Evolutionary conservation across 1,140 invertebrate genomes (phyloP), one percentile per base, ranked within the genome.

Genomic region (Zaprionus davidi): DNA sequence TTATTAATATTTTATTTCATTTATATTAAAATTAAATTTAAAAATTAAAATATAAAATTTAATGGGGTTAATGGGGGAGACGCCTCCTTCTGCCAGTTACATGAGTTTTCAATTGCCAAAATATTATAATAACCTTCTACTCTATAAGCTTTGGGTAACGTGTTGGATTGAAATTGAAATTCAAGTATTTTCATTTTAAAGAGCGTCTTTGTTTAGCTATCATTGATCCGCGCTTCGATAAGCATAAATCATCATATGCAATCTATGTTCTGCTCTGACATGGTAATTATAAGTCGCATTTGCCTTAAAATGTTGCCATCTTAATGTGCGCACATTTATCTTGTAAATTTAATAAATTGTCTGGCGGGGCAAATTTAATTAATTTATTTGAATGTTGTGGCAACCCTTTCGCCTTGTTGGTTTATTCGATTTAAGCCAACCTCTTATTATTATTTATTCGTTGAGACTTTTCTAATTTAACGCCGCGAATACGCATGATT

Each of bases 401-500:
- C 53, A 31, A 28, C 53, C 53, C 13, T 22, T 51, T 49, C n/a
- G 24, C 22, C 53, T 28, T 56, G 53, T 56, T n/a, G 28, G 41
- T 34, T 69, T 46, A 17, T 44, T 65, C 59, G 26, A 74, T 44
- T 71, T 44, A 59, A 65, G 44, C 24, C 26, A n/a, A 15, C 9
- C 31, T 49, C 1, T 22, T 22, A 51, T 66, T 38, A 38, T 46
- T 17, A 62, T 62, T 46, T 62, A 41, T 20, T 26, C 20, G 15
- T 15, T 51, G 24, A 15, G 15, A 34, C 56, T 67, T 41, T 58
- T 36, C n/a, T 12, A 9, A 55, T 51, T 49, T 24, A 20, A 26
- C 11, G 41, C 20, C 36, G 7, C 38, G n/a, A 57, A 38, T 64
- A 59, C 53, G 56, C 22, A 44, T 56, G 73, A 71, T 71, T 58